These are phyloP conservation scores for Chromoteleia sp. DNA, from an alignment of 2,888 invertebrate genomes.

Conservation along the genomic window DNA sequence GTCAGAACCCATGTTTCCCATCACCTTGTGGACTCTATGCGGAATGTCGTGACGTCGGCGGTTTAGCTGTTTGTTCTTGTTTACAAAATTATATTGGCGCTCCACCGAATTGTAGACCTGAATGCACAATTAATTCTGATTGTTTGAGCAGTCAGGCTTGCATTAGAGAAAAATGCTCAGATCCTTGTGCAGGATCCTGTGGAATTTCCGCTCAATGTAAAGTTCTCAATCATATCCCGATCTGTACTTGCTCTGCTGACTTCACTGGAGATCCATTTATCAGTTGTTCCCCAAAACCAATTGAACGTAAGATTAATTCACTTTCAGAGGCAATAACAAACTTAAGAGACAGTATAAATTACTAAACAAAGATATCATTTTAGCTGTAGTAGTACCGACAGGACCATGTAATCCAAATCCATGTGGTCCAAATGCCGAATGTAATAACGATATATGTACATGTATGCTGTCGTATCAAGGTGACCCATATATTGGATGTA, in stretches of 20 bases:
- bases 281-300: conserved; percentile 84
- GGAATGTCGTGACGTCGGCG: conserved; percentile 90
- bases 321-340: background rate
- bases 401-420: conserved; percentile 89
- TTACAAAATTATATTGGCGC: conserved; percentile 90
- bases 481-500: conserved; percentile 88
- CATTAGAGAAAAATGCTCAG: conserved; percentile 90
- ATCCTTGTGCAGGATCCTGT: conserved; percentile 91
- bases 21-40: conserved; percentile 92
- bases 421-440: conserved; percentile 90
- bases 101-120: conserved; percentile 91
- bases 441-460: conserved; percentile 87
- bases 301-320: conserved; percentile 46
- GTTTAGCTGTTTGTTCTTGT: conserved; percentile 91
- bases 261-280: conserved; percentile 86
- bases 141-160: conserved; percentile 91
- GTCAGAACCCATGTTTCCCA: conserved; percentile 87
- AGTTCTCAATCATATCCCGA: conserved; percentile 85
- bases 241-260: conserved; percentile 83
- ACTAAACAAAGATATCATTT: conserved; percentile 3
- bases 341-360: background rate
- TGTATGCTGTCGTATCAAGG: conserved; percentile 86
- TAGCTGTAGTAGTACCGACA: conserved; percentile 69
- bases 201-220: conserved; percentile 86
- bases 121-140: conserved; percentile 92